Evolutionary conservation across 2,888 invertebrate genomes (phyloP), one percentile per base, ranked within the genome.

Genomic region (Nudaria mundana): DNA sequence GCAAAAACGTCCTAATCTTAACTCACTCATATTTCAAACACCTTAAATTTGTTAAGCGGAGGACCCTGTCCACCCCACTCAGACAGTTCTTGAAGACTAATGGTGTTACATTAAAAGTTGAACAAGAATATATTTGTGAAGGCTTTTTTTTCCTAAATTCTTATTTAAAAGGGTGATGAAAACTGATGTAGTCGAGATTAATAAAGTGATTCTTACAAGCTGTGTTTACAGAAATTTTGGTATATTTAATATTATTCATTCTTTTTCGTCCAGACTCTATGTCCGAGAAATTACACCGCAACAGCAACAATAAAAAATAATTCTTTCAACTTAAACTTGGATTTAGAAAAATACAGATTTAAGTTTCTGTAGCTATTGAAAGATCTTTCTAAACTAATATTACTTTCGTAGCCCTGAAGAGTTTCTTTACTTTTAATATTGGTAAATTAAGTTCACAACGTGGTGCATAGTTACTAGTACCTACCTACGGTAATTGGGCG

Each of bases 91-190:
- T 42, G 29, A 36, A 41, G 46, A 53, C 37, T 53, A 53, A 54
- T 54, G 44, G 41, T 14, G 31, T 20, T 30, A 36, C 50, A 50
- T 54, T 54, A 53, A 48, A 54, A 54, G 42, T 53, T 53, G 37
- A 36, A 36, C 42, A 32, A 23, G 34, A 35, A 50, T 46, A 50
- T 47, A 52, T 50, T 35, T 42, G 30, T 16, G 30, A 15, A 5
- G 22, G 23, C 26, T 43, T 48, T 40, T 40, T 40, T 16, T 34
- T 32, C 43, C 44, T 42, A 38, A 45, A 42, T 44, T 30, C 38
- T 46, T 39, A 31, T 37, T 46, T 43, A 11, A 31, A 37, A 42
- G 37, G 30, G 49, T 40, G 37, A 41, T 44, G 32, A n/a, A n/a
- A n/a, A n/a, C n/a, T n/a, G n/a, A n/a, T 42, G 45, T 43, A 33